Evolutionary conservation across 2,797 vertebrate species (phyloP), one percentile per base, ranked within the genome.

Genomic region (Leuciscus waleckii): DNA sequence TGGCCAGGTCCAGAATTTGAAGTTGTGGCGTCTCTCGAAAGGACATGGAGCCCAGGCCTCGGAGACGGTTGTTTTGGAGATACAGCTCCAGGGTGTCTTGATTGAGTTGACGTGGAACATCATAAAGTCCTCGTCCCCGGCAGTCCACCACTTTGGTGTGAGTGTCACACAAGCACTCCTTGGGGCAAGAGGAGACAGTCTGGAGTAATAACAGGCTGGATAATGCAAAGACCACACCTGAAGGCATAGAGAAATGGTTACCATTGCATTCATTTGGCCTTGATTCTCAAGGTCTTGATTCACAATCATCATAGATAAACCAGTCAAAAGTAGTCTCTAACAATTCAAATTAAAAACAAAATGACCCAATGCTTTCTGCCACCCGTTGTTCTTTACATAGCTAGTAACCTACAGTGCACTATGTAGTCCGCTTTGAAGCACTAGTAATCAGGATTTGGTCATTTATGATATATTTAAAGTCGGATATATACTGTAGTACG

Each of bases 41-140:
- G 39, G 96, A 95, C 74, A 95, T 95, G 35, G 95, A 95, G 80
- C 95, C 95, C 81, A 99, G 93, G 75, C 95, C 95, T 86, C 94
- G 93, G 90, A 99, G 98, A 6, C 91, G 96, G 80, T 99, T 99
- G 69, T 98, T 96, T 92, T 99, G 97, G 73, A 99, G 88, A 91
- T 96, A 94, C 1, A 99, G 93, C 35, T 95, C 97, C 89, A 95
- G 95, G 49, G 97, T 98, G 90, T 96, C 96, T 8, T 95, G 90
- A 82, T 97, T 95, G 54, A 99, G 90, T 61, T 58, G 90, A 0
- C 90, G 89, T 63, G 98, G 98, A 88, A 99, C 94, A 86, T 98
- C 96, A 11, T 95, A 96, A 7, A 99, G 94, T 71, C 97, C 96
- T 88, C 92, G 95, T 1, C 92, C 97, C 82, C 95, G 95, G 88